Conservation (phyloP, 2,888 invertebrate species). For the Agapetus fuscipes region DNA sequence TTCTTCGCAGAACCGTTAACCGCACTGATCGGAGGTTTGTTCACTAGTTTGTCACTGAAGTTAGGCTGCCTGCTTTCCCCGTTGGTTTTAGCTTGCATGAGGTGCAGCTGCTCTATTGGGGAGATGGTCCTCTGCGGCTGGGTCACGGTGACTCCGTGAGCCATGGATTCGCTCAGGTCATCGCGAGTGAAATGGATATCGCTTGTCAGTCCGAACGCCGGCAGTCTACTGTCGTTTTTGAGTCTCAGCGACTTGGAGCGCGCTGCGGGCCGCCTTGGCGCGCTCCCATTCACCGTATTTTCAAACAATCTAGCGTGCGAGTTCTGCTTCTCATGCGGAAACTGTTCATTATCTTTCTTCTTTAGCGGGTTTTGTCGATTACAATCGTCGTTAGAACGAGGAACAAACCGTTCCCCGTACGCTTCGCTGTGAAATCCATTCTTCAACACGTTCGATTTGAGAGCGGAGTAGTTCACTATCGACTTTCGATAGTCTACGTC, state of each 20-base stretch:
- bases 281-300: constrained; percentile 32
- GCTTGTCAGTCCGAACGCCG: constrained; percentile 17
- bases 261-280: constrained; percentile 33
- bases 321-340: constrained; percentile 18
- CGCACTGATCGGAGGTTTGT: too few species aligned
- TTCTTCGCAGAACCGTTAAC: too few species aligned
- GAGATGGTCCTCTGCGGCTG: constrained; percentile 45
- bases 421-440: constrained; percentile 10
- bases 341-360: constrained; percentile 13
- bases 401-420: too few species aligned
- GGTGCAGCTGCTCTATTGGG: constrained; percentile 41
- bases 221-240: constrained; percentile 36
- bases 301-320: constrained; percentile 23
- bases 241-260: constrained; percentile 45
- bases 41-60: constrained; percentile 23
- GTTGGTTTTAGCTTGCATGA: too few species aligned
- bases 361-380: too few species aligned
- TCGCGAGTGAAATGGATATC: too few species aligned
- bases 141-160: constrained; percentile 35
- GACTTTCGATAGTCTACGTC: constrained; percentile 20
- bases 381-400: too few species aligned
- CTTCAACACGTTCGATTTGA: constrained; percentile 12
- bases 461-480: constrained; percentile 12
- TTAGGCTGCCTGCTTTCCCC: constrained; percentile 38
- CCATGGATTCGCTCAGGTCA: constrained; percentile 27